phyloP scores from a whole-genome alignment of 2,888 invertebrate genomes.

The Diloba caeruleocephala region DNA sequence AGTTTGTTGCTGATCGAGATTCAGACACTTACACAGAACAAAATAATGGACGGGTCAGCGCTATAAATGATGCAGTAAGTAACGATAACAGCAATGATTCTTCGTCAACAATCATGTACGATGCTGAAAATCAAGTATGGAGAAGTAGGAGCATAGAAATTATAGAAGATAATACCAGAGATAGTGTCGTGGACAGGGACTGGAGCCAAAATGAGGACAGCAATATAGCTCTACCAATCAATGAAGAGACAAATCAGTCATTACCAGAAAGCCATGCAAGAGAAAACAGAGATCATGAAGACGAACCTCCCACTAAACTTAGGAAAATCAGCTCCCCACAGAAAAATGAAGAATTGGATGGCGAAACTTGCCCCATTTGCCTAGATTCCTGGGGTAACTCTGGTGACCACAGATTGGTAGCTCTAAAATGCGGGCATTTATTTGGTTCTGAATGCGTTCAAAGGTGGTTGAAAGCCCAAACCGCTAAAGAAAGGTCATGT shows the following conservation, averaged over 20 bases:
- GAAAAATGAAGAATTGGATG: slow-evolving; percentile 88
- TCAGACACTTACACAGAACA: slow-evolving; percentile 11
- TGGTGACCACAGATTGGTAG: slow-evolving; percentile 95
- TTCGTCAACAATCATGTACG: neutral
- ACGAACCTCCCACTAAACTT: slow-evolving; percentile 73
- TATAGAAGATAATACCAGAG: slow-evolving; percentile 9
- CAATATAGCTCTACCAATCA: neutral
- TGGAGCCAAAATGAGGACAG: slow-evolving; percentile 8
- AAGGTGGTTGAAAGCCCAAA: slow-evolving; percentile 91
- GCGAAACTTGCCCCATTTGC: slow-evolving; percentile 95
- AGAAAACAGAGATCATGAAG: slow-evolving; percentile 40
- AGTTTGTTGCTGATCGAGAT: neutral
- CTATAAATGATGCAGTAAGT: neutral
- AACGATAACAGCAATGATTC: slow-evolving; percentile 25
- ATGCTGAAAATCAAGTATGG: slow-evolving; percentile 5
- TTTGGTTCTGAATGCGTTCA: slow-evolving; percentile 95
- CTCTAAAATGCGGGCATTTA: slow-evolving; percentile 97
- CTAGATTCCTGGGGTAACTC: slow-evolving; percentile 96
- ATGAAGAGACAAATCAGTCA: slow-evolving; percentile 33
- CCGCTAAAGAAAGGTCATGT: slow-evolving; percentile 90
- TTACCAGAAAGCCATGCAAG: slow-evolving; percentile 45
- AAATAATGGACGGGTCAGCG: neutral
- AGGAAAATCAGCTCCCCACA: slow-evolving; percentile 65
- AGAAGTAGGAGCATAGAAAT: neutral
- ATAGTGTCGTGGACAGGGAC: slow-evolving; percentile 7